Conservation (phyloP, 2,113 vertebrate species). For the Lophochroa leadbeateri region DNA sequence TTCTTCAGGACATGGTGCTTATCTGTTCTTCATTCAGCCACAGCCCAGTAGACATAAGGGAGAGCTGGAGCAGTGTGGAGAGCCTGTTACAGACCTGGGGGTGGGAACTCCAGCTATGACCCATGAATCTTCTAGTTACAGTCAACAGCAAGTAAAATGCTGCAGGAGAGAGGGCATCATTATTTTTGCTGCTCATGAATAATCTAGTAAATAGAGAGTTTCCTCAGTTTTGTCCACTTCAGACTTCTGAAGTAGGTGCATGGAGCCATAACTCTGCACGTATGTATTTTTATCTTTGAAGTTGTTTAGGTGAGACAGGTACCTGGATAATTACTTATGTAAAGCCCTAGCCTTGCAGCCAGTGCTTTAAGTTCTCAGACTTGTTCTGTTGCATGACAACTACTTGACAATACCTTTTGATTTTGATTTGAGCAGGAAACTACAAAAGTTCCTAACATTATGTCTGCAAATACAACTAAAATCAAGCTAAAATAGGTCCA, state of each 20-base stretch:
- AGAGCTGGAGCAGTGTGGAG: neutral
- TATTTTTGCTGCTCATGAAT: neutral
- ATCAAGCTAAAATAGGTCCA: neutral
- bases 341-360: neutral
- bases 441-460: neutral
- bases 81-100: neutral
- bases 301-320: neutral
- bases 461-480: neutral
- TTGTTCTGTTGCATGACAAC: neutral
- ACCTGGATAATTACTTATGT: neutral
- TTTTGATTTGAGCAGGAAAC: neutral
- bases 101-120: neutral
- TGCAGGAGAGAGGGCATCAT: neutral
- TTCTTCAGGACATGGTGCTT: neutral
- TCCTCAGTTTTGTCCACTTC: neutral
- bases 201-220: neutral
- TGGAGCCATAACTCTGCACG: neutral
- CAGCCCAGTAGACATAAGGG: rapidly evolving
- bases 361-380: neutral
- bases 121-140: neutral
- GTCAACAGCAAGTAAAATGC: neutral
- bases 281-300: neutral
- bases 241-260: neutral
- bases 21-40: rapidly evolving
- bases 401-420: neutral